Evolutionary conservation across 2,888 invertebrate genomes (phyloP).

Genomic region (Anthrax anthrax): DNA sequence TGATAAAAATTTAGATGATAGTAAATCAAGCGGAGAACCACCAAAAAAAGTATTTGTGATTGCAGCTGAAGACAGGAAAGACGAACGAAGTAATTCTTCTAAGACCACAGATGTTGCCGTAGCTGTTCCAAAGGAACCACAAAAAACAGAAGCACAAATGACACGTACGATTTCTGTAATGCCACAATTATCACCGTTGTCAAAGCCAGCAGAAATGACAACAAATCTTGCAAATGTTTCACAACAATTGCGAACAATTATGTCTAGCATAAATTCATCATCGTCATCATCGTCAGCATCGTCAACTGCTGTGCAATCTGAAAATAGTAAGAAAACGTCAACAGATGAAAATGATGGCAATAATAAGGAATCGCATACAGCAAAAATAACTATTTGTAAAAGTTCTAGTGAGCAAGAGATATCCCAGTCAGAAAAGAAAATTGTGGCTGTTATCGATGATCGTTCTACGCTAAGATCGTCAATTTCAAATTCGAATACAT

Average conservation of each 20-base stretch:
- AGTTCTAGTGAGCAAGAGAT: background rate
- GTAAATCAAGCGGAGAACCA: background rate
- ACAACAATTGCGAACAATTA: slow-evolving; percentile 49
- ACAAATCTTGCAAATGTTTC: slow-evolving; percentile 58
- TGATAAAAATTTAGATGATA: background rate
- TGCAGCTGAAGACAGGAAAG: background rate
- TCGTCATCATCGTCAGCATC: slow-evolving; percentile 5
- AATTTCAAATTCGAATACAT: background rate
- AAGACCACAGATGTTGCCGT: background rate
- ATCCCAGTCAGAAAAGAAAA: background rate
- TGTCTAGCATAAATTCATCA: slow-evolving; percentile 41
- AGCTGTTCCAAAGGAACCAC: background rate
- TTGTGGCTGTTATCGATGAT: background rate
- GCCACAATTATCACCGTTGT: slow-evolving; percentile 55
- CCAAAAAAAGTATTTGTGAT: background rate
- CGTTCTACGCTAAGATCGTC: no score
- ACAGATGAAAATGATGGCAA: background rate
- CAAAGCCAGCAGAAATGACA: slow-evolving; percentile 55
- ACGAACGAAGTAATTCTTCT: background rate
- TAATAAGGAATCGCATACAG: background rate
- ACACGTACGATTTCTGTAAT: slow-evolving; percentile 39
- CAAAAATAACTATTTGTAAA: background rate
- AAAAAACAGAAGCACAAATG: slow-evolving; percentile 1
- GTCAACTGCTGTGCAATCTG: slow-evolving; percentile 2
- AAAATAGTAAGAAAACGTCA: background rate